Evolutionary conservation across 2,113 vertebrate genomes (phyloP).

Genomic region (Eubucco bourcierii): DNA sequence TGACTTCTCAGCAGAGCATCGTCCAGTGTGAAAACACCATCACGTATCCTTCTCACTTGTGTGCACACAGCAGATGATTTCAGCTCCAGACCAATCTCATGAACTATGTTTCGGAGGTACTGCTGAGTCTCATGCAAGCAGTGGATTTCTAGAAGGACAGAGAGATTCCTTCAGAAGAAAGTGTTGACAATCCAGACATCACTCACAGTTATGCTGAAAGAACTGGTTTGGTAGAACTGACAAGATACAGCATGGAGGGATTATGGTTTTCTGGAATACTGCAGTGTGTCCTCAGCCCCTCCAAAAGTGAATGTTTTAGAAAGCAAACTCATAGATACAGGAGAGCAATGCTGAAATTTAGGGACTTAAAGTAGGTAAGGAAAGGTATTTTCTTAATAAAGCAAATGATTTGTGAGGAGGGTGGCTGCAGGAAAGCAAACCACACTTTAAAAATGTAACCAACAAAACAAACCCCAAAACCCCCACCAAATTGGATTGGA

Average conservation of each 20-base stretch:
- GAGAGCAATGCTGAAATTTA: background rate
- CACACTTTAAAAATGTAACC: rapidly evolving
- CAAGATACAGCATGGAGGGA: background rate
- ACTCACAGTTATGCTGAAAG: rapidly evolving
- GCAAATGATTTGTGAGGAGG: background rate
- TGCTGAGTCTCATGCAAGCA: constrained; percentile 92
- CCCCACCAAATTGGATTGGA: background rate
- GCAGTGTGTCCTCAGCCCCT: background rate
- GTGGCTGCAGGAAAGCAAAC: background rate
- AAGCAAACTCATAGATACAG: background rate
- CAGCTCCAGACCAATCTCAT: constrained; percentile 92
- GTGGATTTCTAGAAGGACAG: constrained; percentile 82
- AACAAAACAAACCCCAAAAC: background rate
- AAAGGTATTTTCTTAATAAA: background rate
- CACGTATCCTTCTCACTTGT: constrained; percentile 83
- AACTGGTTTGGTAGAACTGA: background rate
- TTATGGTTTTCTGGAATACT: background rate
- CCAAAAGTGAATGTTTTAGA: background rate
- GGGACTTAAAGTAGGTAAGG: background rate
- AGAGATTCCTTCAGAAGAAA: background rate
- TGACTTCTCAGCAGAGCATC: constrained; percentile 81
- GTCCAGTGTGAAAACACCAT: constrained; percentile 83
- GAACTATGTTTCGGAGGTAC: constrained; percentile 87
- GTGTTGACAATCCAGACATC: background rate
- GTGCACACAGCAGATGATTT: constrained; percentile 86